Evolutionary conservation across 2,888 invertebrate species (phyloP), one percentile per base, ranked within the genome.

Genomic region (Cataglyphis rosenhaueri): DNA sequence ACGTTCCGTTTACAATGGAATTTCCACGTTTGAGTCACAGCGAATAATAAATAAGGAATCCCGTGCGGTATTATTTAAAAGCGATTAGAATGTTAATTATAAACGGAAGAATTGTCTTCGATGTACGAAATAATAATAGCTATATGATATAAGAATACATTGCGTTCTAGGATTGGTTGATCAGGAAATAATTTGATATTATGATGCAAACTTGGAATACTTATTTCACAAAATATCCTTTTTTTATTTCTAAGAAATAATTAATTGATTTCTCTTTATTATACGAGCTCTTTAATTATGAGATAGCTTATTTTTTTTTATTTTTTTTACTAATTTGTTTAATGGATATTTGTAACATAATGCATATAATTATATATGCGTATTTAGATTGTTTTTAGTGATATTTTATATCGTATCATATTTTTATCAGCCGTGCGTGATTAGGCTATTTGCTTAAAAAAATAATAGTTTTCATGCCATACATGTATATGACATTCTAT

Each of bases 21-120:
- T 81, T 83, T 73, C 73, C 83, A 32, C 52, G 41, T 81, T 62
- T 79, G 79, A 55, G 21, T 61, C 81, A 65, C 35, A 15, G 9
- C 25, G 29, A 12, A 44, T 55, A 66, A 74, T 55, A 25, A 41
- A 25, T 18, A 6, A 15, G 48, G 38, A 66, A 66, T 76, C 15
- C 55, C 29, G 18, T 18, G 18, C 10, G 18, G 25, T 55, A 44
- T 41, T 15, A 55, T 66, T 68, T 68, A 68, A 68, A 29, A 32
- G 38, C 9, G 10, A 76, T 76, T 76, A 76, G 32, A 35, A 52
- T 35, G 48, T 64, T 25, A 35, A 4, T 35, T 18, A 15, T 18
- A 35, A 10, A 32, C 21, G 1, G 38, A 32, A 25, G 12, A n/a
- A 66, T 76, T 48, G 15, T 52, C 12, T 9, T 15, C 32, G 41